A percentile compares a stretch with the other conserved stretches of the same genome.
Conservation (phyloP, 2,888 invertebrate species). For the Dilophus febrilis region DNA sequence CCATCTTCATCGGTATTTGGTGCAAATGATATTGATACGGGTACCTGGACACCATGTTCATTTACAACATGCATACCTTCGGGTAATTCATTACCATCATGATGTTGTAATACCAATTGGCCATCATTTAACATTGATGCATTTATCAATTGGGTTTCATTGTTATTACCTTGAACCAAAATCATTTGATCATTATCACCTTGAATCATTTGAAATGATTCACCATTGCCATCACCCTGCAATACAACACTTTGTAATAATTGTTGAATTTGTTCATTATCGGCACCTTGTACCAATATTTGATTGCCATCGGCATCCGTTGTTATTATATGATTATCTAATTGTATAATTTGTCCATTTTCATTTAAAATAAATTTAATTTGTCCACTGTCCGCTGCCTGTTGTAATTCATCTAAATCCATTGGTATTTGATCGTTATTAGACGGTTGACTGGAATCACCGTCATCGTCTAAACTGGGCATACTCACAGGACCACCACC, state of each 20-base stretch:
- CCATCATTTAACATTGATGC: constrained; percentile 29
- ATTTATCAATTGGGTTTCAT: constrained; percentile 28
- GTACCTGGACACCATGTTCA: constrained; percentile 29
- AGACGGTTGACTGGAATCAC: constrained; percentile 17
- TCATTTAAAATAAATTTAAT: constrained; percentile 31
- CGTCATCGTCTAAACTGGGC: constrained; percentile 31
- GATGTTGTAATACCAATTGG: constrained; percentile 27
- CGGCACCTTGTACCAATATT: constrained; percentile 26
- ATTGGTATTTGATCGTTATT: constrained; percentile 24
- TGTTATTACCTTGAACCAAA: constrained; percentile 29
- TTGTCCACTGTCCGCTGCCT: constrained; percentile 29
- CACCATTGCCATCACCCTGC: constrained; percentile 30
- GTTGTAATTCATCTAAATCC: constrained; percentile 30
- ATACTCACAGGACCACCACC: constrained; percentile 25
- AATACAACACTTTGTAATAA: constrained; percentile 28
- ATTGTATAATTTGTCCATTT: constrained; percentile 28
- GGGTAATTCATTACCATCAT: constrained; percentile 13
- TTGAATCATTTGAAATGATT: constrained; percentile 29
- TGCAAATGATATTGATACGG: constrained; percentile 26
- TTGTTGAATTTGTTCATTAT: constrained; percentile 30
- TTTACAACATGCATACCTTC: constrained; percentile 29
- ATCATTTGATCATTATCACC: constrained; percentile 30
- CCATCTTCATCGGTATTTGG: constrained; percentile 25
- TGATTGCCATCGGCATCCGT: constrained; percentile 32
- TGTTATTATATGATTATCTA: constrained; percentile 28